Conservation (phyloP, 2,888 invertebrate species). For the Leptogaster cylindrica region DNA sequence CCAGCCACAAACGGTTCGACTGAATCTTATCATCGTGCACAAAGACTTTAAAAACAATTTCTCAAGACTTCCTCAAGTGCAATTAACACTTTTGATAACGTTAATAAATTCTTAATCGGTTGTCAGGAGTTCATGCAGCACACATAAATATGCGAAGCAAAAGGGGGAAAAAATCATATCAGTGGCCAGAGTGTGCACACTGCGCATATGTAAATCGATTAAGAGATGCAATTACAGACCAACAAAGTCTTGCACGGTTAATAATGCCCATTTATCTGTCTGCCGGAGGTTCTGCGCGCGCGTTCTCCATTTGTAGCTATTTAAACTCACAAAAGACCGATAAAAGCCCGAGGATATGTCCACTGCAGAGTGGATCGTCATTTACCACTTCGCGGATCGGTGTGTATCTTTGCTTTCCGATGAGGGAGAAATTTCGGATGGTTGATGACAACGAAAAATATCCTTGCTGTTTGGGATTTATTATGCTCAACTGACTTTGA, state of each 20-base stretch:
- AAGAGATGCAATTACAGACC: slow-evolving; percentile 34
- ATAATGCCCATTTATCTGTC: slow-evolving; percentile 30
- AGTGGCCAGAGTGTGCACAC: slow-evolving; percentile 7
- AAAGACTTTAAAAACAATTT: slow-evolving; percentile 10
- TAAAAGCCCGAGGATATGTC: slow-evolving; percentile 12
- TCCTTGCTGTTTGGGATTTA: too few species aligned
- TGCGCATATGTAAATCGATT: slow-evolving; percentile 35
- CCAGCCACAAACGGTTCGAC: not conserved
- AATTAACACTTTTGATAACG: slow-evolving; percentile 35
- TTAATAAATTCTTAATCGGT: slow-evolving; percentile 32
- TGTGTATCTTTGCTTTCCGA: too few species aligned
- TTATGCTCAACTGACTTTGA: too few species aligned
- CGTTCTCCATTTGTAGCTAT: slow-evolving; percentile 18
- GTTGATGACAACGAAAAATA: too few species aligned
- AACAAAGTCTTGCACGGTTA: slow-evolving; percentile 25
- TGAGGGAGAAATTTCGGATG: too few species aligned
- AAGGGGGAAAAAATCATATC: slow-evolving; percentile 12
- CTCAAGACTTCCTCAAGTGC: slow-evolving; percentile 7
- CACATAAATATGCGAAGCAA: slow-evolving; percentile 12
- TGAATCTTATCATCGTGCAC: not conserved
- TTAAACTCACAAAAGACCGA: slow-evolving; percentile 8
- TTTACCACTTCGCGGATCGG: not conserved
- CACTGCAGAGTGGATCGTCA: not conserved
- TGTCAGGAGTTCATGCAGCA: not conserved
- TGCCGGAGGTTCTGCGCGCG: not conserved